A percentile compares a stretch with the other conserved stretches of the same genome.
Conservation (phyloP, 2,797 vertebrate genomes). For the Neopelma chrysocephalum region DNA sequence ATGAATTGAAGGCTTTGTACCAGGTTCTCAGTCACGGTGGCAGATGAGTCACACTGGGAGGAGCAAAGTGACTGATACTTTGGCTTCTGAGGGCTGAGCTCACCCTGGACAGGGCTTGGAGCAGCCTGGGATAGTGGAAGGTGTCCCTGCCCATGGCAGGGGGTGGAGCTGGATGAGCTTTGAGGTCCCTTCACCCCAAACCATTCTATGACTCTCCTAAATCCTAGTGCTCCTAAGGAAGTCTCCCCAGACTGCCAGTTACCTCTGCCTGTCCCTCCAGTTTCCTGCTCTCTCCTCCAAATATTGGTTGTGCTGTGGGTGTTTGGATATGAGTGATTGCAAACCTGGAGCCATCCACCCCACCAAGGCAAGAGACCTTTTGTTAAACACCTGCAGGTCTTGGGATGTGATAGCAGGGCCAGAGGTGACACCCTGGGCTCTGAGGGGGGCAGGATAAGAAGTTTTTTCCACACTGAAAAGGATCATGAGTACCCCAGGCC, state of each 20-base stretch:
- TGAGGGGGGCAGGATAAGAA: not conserved
- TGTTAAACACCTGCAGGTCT: not conserved
- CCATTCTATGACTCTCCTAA: not conserved
- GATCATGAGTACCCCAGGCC: not conserved
- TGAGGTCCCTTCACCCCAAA: not conserved
- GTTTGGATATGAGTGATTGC: not conserved
- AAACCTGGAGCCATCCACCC: not conserved
- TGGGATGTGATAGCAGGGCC: accelerated
- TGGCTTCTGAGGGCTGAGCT: not conserved
- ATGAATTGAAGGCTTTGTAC: not conserved
- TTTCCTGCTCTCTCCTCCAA: not conserved
- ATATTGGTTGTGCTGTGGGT: not conserved
- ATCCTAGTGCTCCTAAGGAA: not conserved
- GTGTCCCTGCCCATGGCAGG: not conserved
- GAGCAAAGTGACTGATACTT: not conserved
- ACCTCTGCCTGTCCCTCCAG: not conserved
- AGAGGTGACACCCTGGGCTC: not conserved
- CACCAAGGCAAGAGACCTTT: not conserved
- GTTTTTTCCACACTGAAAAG: not conserved
- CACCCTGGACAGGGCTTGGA: not conserved
- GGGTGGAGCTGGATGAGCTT: not conserved
- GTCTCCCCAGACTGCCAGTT: not conserved
- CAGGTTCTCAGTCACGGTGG: not conserved
- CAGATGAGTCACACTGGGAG: not conserved
- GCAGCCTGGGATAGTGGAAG: not conserved